Conservation (phyloP, 2,113 vertebrate species). For the Boulengeromyrus knoepffleri region DNA sequence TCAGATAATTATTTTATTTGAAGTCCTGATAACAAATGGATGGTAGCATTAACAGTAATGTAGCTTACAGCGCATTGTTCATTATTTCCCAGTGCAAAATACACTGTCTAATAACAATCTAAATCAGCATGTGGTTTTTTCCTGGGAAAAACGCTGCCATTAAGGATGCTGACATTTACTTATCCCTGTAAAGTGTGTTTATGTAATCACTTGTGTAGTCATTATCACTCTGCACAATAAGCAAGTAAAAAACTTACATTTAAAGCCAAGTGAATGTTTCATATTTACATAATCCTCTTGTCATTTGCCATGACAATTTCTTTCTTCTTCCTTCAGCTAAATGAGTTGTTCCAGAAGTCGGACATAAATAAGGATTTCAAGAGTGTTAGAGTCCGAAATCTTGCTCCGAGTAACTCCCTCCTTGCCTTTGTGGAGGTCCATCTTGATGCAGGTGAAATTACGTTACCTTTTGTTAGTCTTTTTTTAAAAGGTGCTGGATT, state of each 20-base stretch:
- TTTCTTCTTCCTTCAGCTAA: constrained; percentile 62
- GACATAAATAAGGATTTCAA: constrained; percentile 80
- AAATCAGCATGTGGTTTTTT: neutral
- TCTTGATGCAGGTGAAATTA: constrained; percentile 76
- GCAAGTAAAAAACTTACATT: neutral
- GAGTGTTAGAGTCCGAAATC: constrained; percentile 78
- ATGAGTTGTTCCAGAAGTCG: constrained; percentile 82
- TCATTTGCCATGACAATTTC: neutral
- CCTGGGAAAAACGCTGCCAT: neutral
- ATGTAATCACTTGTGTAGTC: neutral
- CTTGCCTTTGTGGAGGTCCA: constrained; percentile 81
- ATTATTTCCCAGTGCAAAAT: neutral
- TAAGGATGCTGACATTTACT: neutral
- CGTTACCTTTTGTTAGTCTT: neutral
- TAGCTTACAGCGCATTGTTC: neutral
- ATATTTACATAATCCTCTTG: neutral
- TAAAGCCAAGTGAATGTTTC: neutral
- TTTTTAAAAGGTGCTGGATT: neutral
- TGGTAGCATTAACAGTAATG: neutral
- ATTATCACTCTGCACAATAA: neutral
- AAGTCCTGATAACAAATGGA: neutral
- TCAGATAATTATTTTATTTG: neutral
- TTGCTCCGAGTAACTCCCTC: constrained; percentile 81
- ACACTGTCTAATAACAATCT: neutral
- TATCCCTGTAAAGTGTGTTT: neutral